phyloP scores from a whole-genome alignment of 2,888 invertebrate genomes.

The Rhabditophanes sp. region DNA sequence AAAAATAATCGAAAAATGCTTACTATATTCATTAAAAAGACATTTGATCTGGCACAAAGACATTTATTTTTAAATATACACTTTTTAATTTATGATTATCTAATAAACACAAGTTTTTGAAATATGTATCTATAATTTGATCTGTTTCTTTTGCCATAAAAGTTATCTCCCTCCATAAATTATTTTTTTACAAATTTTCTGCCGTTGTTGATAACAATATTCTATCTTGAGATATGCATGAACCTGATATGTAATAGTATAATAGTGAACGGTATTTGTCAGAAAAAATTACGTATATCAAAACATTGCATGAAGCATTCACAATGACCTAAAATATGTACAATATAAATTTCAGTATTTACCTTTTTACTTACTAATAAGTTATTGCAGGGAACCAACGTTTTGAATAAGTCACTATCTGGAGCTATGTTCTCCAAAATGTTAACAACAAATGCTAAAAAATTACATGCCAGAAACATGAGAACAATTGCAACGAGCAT shows the following conservation, averaged over 20 bases:
- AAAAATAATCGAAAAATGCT: not conserved
- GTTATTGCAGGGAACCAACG: conserved; percentile 28
- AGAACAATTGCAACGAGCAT: conserved; percentile 35
- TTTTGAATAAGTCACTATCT: conserved; percentile 15
- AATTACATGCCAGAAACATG: conserved; percentile 31
- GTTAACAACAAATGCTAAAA: conserved; percentile 32
- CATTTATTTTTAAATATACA: not conserved
- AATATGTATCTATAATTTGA: too few relatives aligned
- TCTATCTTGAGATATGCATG: conserved; percentile 16
- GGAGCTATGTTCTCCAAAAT: conserved; percentile 32
- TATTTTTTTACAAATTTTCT: conserved; percentile 5
- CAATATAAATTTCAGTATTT: not conserved
- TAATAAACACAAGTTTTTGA: not conserved
- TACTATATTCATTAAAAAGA: not conserved
- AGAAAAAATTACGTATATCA: conserved; percentile 38
- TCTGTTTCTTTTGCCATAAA: too few relatives aligned
- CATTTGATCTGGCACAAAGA: not conserved
- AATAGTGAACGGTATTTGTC: conserved; percentile 36
- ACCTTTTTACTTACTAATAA: conserved; percentile 17
- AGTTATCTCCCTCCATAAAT: too few relatives aligned
- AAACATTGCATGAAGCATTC: conserved; percentile 36
- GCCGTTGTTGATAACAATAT: conserved; percentile 2
- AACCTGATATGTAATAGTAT: conserved; percentile 28
- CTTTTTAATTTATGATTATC: not conserved
- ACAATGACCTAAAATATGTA: conserved; percentile 27